A percentile compares a stretch with the other conserved stretches of the same genome.
Conservation (phyloP, 2,113 vertebrate genomes). For the Sphaerodactylus townsendi region DNA sequence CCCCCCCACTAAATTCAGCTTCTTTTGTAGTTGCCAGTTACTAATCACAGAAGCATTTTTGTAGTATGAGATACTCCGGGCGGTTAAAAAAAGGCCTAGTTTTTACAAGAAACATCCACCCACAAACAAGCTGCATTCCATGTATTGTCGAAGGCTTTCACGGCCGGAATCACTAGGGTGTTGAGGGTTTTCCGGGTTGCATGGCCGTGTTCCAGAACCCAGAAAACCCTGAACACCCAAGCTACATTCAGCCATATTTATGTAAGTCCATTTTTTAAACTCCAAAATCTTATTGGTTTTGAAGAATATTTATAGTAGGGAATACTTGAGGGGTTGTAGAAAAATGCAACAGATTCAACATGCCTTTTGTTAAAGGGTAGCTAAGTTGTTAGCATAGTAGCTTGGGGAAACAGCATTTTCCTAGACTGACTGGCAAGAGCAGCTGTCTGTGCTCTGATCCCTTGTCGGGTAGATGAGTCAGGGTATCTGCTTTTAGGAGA, state of each 20-base stretch:
- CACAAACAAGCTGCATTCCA: not conserved
- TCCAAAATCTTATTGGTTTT: not conserved
- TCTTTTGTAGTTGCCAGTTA: not conserved
- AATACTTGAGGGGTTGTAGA: not conserved
- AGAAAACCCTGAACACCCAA: too few relatives aligned
- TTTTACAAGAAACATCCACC: not conserved
- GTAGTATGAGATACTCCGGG: not conserved
- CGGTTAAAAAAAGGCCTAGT: not conserved
- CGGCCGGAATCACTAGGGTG: too few relatives aligned
- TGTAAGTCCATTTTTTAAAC: not conserved
- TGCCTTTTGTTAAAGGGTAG: not conserved
- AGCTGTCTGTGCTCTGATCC: not conserved
- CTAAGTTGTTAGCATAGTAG: not conserved
- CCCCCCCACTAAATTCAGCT: not conserved
- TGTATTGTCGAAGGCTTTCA: too few relatives aligned
- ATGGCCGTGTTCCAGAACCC: too few relatives aligned
- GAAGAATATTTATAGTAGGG: not conserved
- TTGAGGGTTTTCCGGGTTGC: too few relatives aligned
- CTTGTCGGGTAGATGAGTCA: not conserved
- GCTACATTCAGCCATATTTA: not conserved
- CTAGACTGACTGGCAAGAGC: fast-evolving
- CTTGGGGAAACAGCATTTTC: not conserved
- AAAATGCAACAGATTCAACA: not conserved
- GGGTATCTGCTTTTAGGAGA: not conserved
- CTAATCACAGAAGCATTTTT: not conserved